Percentiles rank a stretch among this genome's conserved stretches.
Conservation (phyloP, 2,888 invertebrate genomes). For the Lithosia quadra region DNA sequence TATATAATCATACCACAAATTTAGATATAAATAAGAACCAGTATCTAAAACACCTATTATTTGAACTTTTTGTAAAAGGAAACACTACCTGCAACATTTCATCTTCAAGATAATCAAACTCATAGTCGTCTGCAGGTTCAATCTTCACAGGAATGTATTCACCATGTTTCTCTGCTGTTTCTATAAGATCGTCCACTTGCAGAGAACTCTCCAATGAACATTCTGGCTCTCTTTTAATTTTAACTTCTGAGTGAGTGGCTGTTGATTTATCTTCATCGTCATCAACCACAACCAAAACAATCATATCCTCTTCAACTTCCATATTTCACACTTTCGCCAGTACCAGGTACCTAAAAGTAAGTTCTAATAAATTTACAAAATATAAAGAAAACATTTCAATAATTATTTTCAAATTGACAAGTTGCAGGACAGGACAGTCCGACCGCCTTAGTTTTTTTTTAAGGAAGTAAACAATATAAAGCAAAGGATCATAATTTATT, state of each 20-base stretch:
- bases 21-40: too few species aligned
- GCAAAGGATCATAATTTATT: conserved; percentile 35
- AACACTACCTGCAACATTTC: conserved; percentile 21
- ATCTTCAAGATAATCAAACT: conserved; percentile 42
- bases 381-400: conserved; percentile 9
- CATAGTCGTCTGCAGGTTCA: conserved; percentile 27
- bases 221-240: conserved; percentile 53
- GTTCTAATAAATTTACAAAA: background rate
- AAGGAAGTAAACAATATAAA: conserved; percentile 26
- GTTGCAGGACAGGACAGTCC: too few species aligned
- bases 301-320: conserved; percentile 55
- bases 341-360: conserved; percentile 29
- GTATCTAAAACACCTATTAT: too few species aligned
- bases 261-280: conserved; percentile 34
- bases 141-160: conserved; percentile 49
- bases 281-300: conserved; percentile 54
- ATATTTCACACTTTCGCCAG: conserved; percentile 29
- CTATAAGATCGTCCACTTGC: conserved; percentile 54
- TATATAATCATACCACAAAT: too few species aligned
- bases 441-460: conserved; percentile 47
- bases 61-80: background rate
- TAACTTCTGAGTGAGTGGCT: conserved; percentile 20
- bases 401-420: conserved; percentile 49
- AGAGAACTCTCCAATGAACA: conserved; percentile 27
- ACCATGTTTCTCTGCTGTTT: conserved; percentile 59